Evolutionary conservation across 2,888 invertebrate genomes (phyloP).

Genomic region (Phortica okadai): DNA sequence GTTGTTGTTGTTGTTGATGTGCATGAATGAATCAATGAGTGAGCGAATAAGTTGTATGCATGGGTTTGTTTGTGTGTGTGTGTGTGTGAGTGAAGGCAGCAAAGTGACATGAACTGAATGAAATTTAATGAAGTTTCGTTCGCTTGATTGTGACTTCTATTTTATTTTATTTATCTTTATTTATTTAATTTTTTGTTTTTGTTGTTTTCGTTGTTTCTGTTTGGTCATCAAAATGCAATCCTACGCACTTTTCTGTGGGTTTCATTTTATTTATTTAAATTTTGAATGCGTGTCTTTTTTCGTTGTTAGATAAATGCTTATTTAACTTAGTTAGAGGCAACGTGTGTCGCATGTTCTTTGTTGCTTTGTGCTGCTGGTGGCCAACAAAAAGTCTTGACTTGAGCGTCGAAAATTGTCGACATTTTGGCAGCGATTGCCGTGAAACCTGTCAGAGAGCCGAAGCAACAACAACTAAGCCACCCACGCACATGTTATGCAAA

Average conservation of each 20-base stretch:
- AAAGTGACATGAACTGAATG: slow-evolving; percentile 36
- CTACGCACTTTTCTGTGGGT: slow-evolving; percentile 52
- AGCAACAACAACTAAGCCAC: not conserved
- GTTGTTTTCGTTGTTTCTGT: slow-evolving; percentile 13
- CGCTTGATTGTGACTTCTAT: slow-evolving; percentile 14
- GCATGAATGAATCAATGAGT: slow-evolving; percentile 33
- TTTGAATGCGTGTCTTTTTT: not conserved
- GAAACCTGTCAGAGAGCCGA: not conserved
- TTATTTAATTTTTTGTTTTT: slow-evolving; percentile 24
- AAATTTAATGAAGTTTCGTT: slow-evolving; percentile 25
- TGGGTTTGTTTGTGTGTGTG: slow-evolving; percentile 45
- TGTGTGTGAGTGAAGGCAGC: slow-evolving; percentile 60
- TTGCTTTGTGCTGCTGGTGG: not conserved
- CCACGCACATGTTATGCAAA: slow-evolving; percentile 20
- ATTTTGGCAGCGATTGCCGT: slow-evolving; percentile 20
- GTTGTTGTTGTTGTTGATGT: too few species aligned
- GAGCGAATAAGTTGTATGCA: slow-evolving; percentile 54
- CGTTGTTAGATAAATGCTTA: slow-evolving; percentile 10
- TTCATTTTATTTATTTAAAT: slow-evolving; percentile 37
- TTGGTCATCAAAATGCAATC: slow-evolving; percentile 60
- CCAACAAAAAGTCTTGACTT: too few species aligned
- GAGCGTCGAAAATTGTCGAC: not conserved
- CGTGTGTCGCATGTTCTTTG: slow-evolving; percentile 5
- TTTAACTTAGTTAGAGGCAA: slow-evolving; percentile 15
- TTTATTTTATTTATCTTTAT: not conserved